Base-by-base conservation (phyloP, 1,140 invertebrate species). In the Caenorhabditis tropicalis region DNA sequence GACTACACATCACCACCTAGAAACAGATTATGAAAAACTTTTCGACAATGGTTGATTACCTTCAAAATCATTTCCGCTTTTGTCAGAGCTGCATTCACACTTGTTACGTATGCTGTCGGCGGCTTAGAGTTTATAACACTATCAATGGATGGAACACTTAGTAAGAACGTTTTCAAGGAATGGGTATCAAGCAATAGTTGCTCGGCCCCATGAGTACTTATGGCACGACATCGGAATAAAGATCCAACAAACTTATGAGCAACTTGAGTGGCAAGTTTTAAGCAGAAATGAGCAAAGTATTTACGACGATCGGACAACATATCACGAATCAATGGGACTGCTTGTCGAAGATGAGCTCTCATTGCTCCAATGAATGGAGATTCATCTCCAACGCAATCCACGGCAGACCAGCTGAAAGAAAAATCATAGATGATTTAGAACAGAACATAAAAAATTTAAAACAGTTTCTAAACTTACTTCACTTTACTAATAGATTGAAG, bases 11-110 rank as follows among this genome's bases (percentile, higher is more conserved):
- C 0, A 98, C 96, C 80, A 93, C 91, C 92, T 93, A 84, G n/a
- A n/a, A n/a, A n/a, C n/a, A 65, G 87, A n/a, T n/a, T n/a, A n/a
- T n/a, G n/a, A n/a, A n/a, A n/a, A n/a, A n/a, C n/a, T n/a, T n/a
- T n/a, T n/a, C n/a, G n/a, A n/a, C n/a, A n/a, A n/a, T n/a, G n/a
- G n/a, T n/a, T n/a, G n/a, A n/a, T n/a, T n/a, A 98, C 94, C 93
- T 99, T 99, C 7, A 99, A 92, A 56, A 99, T 96, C 95, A 99
- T 97, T 92, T 99, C 98, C 0, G 97, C 97, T 89, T 96, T 96
- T 5, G 96, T 96, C 96, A 99, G 98, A 48, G 96, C 95, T 92
- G 98, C 97, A 0, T 96, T 94, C 0, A 99, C 96, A 24, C 98
- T 95, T 91, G 95, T 94, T 19, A 94, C 94, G 88, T 94, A 95